Evolutionary conservation across 2,888 invertebrate genomes (phyloP).

Genomic region (Helleia helle): DNA sequence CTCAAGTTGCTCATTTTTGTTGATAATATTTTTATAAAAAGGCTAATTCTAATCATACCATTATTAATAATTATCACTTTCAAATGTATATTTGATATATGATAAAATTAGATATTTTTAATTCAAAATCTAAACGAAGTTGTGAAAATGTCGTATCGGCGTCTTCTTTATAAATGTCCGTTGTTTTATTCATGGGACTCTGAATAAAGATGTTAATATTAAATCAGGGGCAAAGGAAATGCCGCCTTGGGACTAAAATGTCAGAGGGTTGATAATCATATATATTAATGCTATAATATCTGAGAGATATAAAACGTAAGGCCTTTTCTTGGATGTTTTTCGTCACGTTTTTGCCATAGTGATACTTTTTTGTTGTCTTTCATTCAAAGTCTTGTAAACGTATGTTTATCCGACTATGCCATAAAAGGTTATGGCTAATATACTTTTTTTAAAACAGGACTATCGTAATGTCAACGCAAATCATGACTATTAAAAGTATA

Average conservation of each 20-base stretch:
- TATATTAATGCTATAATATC: slow-evolving; percentile 46
- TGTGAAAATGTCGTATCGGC: slow-evolving; percentile 37
- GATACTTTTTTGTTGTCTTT: too few relatives aligned
- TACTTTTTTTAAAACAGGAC: too few relatives aligned
- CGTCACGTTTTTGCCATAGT: neutral
- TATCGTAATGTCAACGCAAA: too few relatives aligned
- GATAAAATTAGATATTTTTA: slow-evolving; percentile 12
- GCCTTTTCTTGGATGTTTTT: neutral
- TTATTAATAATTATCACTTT: too few relatives aligned
- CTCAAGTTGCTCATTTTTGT: too few relatives aligned
- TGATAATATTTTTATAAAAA: too few relatives aligned
- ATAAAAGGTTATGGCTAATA: too few relatives aligned
- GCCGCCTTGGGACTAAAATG: slow-evolving; percentile 50
- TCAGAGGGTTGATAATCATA: slow-evolving; percentile 56
- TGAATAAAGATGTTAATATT: slow-evolving; percentile 73
- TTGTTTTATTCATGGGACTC: slow-evolving; percentile 66
- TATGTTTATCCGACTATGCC: too few relatives aligned
- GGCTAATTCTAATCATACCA: too few relatives aligned
- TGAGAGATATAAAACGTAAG: slow-evolving; percentile 1
- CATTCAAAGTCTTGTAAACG: too few relatives aligned
- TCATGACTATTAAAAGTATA: too few relatives aligned
- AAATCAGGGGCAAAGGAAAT: slow-evolving; percentile 49
- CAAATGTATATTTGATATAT: too few relatives aligned
- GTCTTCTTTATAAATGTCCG: slow-evolving; percentile 35
- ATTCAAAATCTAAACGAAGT: slow-evolving; percentile 47